Conservation (phyloP, 1,140 invertebrate genomes). For the Tetramorium alpestre region DNA sequence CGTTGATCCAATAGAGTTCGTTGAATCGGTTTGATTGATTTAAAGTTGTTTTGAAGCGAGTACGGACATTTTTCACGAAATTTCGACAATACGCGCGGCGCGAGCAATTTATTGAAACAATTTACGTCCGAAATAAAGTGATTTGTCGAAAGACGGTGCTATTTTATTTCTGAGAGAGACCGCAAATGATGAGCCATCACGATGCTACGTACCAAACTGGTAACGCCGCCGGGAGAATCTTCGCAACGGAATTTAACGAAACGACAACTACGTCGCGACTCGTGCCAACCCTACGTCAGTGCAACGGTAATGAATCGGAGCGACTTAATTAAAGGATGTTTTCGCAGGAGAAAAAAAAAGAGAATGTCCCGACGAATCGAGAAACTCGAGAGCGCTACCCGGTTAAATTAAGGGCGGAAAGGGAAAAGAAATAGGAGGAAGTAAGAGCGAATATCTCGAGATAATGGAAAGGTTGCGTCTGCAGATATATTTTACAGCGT, state of each 20-base stretch:
- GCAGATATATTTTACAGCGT: constrained; percentile 36
- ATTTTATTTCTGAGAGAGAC: constrained; percentile 7
- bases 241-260: constrained; percentile 9
- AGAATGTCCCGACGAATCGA: constrained; percentile 17
- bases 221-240: not conserved
- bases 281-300: constrained; percentile 17
- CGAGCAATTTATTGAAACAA: constrained; percentile 22
- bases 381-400: constrained; percentile 46
- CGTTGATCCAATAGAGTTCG: constrained; percentile 31
- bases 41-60: constrained; percentile 22
- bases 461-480: constrained; percentile 53
- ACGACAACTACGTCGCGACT: not conserved
- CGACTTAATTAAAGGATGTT: constrained; percentile 67
- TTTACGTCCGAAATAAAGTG: constrained; percentile 3
- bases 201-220: not conserved
- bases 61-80: constrained; percentile 35
- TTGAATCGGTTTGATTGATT: constrained; percentile 40
- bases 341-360: constrained; percentile 17
- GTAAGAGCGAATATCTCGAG: constrained; percentile 34
- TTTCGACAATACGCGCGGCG: constrained; percentile 13
- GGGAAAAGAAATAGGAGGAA: constrained; percentile 21
- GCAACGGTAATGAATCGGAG: constrained; percentile 58
- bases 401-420: constrained; percentile 55
- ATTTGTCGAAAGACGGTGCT: not conserved
- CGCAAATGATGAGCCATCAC: not conserved